Base-by-base conservation (phyloP, 1,140 invertebrate genomes). In the Anastrepha obliqua region DNA sequence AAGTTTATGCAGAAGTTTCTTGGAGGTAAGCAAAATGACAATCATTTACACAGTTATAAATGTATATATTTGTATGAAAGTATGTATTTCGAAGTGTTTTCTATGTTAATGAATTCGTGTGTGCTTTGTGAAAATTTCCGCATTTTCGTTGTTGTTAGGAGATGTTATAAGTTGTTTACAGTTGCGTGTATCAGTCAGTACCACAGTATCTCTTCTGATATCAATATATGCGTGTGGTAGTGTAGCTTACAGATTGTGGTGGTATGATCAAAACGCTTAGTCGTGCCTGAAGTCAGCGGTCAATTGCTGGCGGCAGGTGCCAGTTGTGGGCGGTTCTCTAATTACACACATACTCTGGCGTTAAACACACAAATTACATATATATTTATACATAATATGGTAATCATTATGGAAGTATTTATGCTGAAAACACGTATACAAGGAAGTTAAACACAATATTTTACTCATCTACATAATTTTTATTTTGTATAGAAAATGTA, bases 271-370 rank as follows among this genome's bases (percentile, higher is more conserved):
- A 81, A 81, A 81, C 17, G 74, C 20, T 74, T 74, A 74, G 44
- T 42, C 67, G 67, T 74, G 42, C 67, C 13, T 29, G 47, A 20
- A 81, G 74, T 81, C 47, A 81, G 55, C 74, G 44, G 20, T 81
- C 74, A 81, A 81, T 15, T 29, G 74, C 74, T 29, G 44, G 74
- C 74, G 74, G 74, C 74, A 81, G 74, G 74, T 81, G 74, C 29
- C 74, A 55, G 74, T 81, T 81, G 74, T 51, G 47, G 74, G 74
- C 74, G 74, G 55, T 55, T 11, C 74, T 55, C 55, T 81, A 81
- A 81, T 20, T 55, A 78, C 47, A 78, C 2, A 51, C 42, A 17
- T 55, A 47, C 8, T 11, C 15, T n/a, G 2, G 15, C 6, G 29
- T 51, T 62, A 62, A 62, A 29, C 55, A 55, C 9, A 55, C 7